Evolutionary conservation across 2,113 vertebrate species (phyloP).

Genomic region (Eulemur rufifrons): DNA sequence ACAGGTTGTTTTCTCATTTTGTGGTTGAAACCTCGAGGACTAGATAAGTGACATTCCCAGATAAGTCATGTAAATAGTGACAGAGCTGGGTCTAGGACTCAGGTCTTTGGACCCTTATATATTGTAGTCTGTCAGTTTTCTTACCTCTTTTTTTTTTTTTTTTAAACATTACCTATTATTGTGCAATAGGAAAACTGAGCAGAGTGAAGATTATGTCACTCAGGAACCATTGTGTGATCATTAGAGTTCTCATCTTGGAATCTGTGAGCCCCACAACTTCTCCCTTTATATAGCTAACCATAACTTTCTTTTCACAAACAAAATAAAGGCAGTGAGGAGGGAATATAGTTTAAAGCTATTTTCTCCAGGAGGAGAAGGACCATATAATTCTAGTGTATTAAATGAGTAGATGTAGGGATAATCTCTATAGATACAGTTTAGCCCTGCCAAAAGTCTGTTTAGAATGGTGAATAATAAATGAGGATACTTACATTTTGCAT

Average conservation of each 20-base stretch:
- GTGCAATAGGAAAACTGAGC: not conserved
- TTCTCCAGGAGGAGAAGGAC: not conserved
- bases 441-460: not conserved
- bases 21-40: not conserved
- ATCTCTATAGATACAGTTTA: not conserved
- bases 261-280: not conserved
- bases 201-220: not conserved
- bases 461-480: not conserved
- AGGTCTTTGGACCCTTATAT: not conserved
- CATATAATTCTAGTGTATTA: not conserved
- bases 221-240: constrained; percentile 1
- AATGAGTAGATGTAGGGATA: not conserved
- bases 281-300: not conserved
- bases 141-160: not conserved
- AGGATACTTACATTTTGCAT: not conserved
- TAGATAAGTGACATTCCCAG: not conserved
- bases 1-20: not conserved
- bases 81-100: not conserved
- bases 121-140: not conserved
- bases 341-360: not conserved
- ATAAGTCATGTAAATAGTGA: not conserved
- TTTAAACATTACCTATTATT: not conserved
- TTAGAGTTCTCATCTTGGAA: not conserved
- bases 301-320: not conserved
- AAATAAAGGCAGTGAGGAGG: not conserved